Percentiles rank a stretch among this genome's conserved stretches.
phyloP scores from a whole-genome alignment of 2,113 vertebrate species.

The Eira barbara region DNA sequence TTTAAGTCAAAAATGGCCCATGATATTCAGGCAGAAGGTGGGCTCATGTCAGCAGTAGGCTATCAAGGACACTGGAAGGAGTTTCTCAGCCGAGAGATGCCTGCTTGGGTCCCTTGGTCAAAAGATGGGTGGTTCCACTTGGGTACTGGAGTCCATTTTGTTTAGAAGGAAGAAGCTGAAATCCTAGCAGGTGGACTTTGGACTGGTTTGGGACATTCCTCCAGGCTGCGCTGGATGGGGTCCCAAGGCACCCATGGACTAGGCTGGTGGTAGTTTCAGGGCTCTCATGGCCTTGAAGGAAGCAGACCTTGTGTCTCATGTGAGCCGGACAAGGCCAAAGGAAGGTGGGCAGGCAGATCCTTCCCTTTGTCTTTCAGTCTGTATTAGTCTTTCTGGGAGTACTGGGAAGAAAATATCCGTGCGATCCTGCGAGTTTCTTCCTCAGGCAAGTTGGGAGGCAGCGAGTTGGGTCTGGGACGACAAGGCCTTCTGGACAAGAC shows the following conservation, averaged over 20 bases:
- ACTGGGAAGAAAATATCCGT: conserved; percentile 90
- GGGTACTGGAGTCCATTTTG: background rate
- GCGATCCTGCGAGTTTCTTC: conserved; percentile 90
- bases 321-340: background rate
- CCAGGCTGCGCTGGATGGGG: background rate
- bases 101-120: background rate
- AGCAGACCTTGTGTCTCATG: background rate
- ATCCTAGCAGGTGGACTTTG: background rate
- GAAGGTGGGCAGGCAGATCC: background rate
- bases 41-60: background rate
- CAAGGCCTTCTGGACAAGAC: conserved; percentile 59
- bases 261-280: background rate
- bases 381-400: conserved; percentile 80
- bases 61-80: background rate
- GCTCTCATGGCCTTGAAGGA: background rate
- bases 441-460: conserved; percentile 72
- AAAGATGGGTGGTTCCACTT: background rate
- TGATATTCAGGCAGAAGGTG: background rate
- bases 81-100: background rate
- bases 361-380: background rate
- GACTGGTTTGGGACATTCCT: background rate
- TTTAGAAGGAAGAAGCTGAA: background rate
- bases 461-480: conserved; percentile 76
- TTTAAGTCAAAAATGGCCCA: background rate
- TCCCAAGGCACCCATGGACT: background rate